These are phyloP conservation scores for Alexandromys oeconomus DNA, from an alignment of 2,797 vertebrate genomes.

Conservation along the genomic window DNA sequence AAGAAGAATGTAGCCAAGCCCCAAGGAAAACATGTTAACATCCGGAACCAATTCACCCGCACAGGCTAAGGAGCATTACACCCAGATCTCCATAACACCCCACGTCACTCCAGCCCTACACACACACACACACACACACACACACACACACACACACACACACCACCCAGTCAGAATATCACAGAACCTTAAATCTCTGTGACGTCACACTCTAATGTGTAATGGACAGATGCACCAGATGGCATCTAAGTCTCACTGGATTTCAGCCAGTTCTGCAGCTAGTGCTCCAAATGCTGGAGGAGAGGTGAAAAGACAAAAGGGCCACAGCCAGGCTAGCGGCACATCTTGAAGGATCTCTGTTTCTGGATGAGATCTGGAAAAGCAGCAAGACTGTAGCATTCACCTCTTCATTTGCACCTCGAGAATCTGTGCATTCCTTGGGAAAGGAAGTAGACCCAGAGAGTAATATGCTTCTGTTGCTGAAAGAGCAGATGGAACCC, in stretches of 20 bases:
- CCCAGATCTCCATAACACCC: conserved; percentile 62
- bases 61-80: conserved; percentile 62
- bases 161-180: background rate
- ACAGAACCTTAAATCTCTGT: conserved; percentile 60
- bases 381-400: background rate
- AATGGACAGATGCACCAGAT: conserved; percentile 64
- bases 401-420: conserved; percentile 22
- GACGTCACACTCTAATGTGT: conserved; percentile 73
- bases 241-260: conserved; percentile 64
- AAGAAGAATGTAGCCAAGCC: conserved; percentile 82
- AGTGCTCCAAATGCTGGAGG: background rate
- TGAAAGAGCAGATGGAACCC: background rate
- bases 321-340: background rate
- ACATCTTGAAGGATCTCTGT: background rate
- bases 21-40: conserved; percentile 85
- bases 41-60: conserved; percentile 85
- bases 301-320: background rate
- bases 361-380: conserved; percentile 15
- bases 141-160: background rate
- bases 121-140: background rate
- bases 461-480: background rate
- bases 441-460: conserved; percentile 42
- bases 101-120: background rate
- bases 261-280: background rate
- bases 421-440: conserved; percentile 13